Conservation (phyloP, 2,113 vertebrate species). For the Esox niger region DNA sequence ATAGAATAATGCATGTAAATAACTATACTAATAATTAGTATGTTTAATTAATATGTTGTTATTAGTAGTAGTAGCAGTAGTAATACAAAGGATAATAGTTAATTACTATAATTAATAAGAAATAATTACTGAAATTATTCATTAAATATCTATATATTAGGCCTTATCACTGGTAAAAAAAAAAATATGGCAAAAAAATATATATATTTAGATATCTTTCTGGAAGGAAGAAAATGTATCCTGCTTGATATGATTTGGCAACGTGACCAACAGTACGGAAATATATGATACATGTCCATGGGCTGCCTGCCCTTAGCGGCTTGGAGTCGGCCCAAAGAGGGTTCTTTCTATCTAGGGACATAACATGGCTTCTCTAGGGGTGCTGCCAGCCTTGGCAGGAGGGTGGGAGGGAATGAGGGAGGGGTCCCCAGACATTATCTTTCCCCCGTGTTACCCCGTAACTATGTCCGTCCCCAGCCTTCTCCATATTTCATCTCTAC, state of each 20-base stretch:
- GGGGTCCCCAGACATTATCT: slow-evolving; percentile 62
- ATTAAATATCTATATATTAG: background rate
- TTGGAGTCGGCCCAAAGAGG: slow-evolving; percentile 66
- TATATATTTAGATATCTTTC: too few relatives aligned
- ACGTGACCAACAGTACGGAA: slow-evolving; percentile 3
- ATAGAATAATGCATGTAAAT: too few relatives aligned
- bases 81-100: background rate
- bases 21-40: background rate
- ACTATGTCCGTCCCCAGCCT: slow-evolving; percentile 50
- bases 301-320: slow-evolving; percentile 21
- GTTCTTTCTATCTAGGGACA: slow-evolving; percentile 65
- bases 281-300: slow-evolving; percentile 14
- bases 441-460: slow-evolving; percentile 45
- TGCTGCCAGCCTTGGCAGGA: slow-evolving; percentile 47
- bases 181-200: too few relatives aligned
- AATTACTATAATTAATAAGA: background rate
- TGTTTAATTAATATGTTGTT: background rate
- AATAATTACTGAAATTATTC: background rate
- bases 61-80: background rate
- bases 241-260: slow-evolving; percentile 5
- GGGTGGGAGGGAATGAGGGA: slow-evolving; percentile 24
- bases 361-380: slow-evolving; percentile 48
- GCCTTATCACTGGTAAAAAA: background rate
- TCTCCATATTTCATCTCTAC: slow-evolving; percentile 36
- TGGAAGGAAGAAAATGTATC: too few relatives aligned